Evolutionary conservation across 2,888 invertebrate genomes (phyloP).

Genomic region (Biston stratarius): DNA sequence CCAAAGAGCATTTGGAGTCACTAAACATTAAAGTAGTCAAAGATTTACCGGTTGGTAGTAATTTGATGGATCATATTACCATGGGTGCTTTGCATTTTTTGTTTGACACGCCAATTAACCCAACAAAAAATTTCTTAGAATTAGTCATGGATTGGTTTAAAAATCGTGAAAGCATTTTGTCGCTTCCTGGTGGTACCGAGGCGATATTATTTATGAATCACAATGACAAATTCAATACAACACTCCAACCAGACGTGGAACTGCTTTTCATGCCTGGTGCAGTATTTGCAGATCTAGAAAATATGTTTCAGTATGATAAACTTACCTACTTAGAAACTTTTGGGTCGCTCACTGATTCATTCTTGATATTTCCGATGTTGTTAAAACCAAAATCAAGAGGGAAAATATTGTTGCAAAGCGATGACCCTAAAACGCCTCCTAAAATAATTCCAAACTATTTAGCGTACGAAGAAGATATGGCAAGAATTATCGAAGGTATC

Average conservation of each 20-base stretch:
- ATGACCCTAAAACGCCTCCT: conserved; percentile 90
- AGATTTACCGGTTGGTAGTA: conserved; percentile 88
- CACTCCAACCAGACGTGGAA: conserved; percentile 9
- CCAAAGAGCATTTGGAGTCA: conserved; percentile 38
- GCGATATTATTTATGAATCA: conserved; percentile 1
- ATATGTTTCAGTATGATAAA: background rate
- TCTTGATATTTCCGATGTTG: conserved; percentile 2
- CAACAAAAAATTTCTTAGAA: background rate
- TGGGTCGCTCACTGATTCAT: background rate
- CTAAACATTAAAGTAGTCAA: conserved; percentile 61
- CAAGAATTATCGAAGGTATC: conserved; percentile 88
- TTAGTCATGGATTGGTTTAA: conserved; percentile 46
- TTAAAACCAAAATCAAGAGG: conserved; percentile 90
- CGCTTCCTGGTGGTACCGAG: conserved; percentile 1
- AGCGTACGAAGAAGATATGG: conserved; percentile 86
- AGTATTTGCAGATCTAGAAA: background rate
- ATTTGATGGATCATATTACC: conserved; percentile 89
- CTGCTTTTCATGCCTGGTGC: background rate
- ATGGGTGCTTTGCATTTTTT: conserved; percentile 66
- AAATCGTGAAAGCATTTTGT: conserved; percentile 5
- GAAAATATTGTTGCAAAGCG: conserved; percentile 87
- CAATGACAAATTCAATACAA: conserved; percentile 80
- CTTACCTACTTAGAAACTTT: background rate
- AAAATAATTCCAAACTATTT: conserved; percentile 93
- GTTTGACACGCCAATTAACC: background rate